phyloP scores from a whole-genome alignment of 2,797 vertebrate genomes.

The Eulemur mongoz region DNA sequence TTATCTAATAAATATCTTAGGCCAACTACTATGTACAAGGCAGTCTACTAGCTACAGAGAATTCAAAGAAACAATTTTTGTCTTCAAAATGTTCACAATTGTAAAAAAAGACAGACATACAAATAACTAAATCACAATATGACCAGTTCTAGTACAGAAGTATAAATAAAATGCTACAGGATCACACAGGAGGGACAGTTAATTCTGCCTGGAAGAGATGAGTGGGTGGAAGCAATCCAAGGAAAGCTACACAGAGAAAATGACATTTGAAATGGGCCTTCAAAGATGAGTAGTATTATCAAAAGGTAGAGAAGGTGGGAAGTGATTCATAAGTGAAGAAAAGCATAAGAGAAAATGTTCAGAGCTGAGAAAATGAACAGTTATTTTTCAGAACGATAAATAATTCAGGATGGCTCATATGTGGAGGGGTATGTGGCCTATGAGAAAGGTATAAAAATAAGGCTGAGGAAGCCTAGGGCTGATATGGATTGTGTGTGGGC shows the following conservation, averaged over 20 bases:
- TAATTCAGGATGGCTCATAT: not conserved
- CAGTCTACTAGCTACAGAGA: not conserved
- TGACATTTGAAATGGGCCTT: constrained; percentile 33
- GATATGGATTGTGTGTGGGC: not conserved
- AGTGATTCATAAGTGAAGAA: not conserved
- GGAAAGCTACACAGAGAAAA: not conserved
- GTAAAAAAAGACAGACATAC: not conserved
- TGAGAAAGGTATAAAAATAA: not conserved
- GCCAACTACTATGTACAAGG: not conserved
- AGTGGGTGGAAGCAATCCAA: not conserved
- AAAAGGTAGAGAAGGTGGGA: not conserved
- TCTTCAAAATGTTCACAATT: not conserved
- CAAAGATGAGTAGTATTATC: constrained; percentile 44
- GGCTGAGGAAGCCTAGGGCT: not conserved
- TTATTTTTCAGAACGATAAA: not conserved
- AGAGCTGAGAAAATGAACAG: not conserved
- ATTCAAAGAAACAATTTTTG: constrained; percentile 12
- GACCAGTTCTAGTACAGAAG: not conserved
- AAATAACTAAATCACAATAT: constrained; percentile 24
- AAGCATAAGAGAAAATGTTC: not conserved
- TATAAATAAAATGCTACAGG: constrained; percentile 12
- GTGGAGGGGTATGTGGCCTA: not conserved
- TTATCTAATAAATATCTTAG: constrained; percentile 1
- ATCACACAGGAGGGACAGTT: not conserved
- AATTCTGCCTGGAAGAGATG: not conserved